phyloP scores from a whole-genome alignment of 2,113 vertebrate species.

The Scatophagus argus region DNA sequence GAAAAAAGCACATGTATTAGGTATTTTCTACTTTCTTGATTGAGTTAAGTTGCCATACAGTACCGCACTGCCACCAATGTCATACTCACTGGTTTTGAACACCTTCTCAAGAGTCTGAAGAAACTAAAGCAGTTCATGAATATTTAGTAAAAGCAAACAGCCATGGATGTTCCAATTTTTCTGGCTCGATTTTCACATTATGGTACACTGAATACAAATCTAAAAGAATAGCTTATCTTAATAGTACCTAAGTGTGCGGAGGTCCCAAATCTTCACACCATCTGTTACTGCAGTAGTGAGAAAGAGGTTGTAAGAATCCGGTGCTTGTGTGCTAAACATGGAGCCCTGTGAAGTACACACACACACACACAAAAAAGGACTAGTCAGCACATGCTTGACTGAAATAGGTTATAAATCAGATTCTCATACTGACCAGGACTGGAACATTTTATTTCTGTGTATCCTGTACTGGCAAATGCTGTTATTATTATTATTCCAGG shows the following conservation, averaged over 20 bases:
- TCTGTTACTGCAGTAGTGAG: slow-evolving; percentile 88
- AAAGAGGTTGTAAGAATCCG: slow-evolving; percentile 89
- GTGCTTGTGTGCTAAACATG: slow-evolving; percentile 82
- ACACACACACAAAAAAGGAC: slow-evolving; percentile 40
- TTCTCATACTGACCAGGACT: slow-evolving; percentile 12
- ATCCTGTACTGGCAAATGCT: slow-evolving; percentile 21
- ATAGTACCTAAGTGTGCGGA: slow-evolving; percentile 88
- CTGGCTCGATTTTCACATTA: slow-evolving; percentile 7
- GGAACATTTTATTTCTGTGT: slow-evolving; percentile 18
- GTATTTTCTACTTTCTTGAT: background rate
- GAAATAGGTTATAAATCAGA: slow-evolving; percentile 46
- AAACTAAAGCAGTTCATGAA: background rate
- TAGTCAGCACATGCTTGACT: slow-evolving; percentile 44
- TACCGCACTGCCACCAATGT: background rate
- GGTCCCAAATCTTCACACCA: slow-evolving; percentile 91
- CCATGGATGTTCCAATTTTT: background rate
- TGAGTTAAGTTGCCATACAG: background rate
- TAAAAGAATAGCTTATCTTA: background rate
- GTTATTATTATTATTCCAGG: slow-evolving; percentile 28
- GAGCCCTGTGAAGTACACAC: slow-evolving; percentile 85
- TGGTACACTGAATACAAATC: background rate
- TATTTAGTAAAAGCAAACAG: background rate
- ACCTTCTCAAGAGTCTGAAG: background rate
- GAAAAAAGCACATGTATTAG: background rate
- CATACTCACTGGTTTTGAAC: background rate